Base-by-base conservation (phyloP, 2,888 invertebrate species). In the Aromia moschata region DNA sequence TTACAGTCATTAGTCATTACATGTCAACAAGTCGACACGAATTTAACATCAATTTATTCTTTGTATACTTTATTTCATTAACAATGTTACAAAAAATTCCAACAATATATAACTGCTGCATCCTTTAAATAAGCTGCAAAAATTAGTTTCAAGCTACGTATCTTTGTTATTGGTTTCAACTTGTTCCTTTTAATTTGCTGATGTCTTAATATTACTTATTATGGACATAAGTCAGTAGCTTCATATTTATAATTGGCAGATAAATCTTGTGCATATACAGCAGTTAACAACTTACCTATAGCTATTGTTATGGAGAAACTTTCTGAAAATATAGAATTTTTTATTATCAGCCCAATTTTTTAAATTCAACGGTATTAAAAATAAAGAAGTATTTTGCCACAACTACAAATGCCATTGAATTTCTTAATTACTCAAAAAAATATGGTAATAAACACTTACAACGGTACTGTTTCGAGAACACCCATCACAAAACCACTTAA, bases 401-500 rank as follows among this genome's bases (percentile, higher is more conserved):
- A 25, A 25, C 25, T 3, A 5, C 25, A 7, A 7, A 5, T 25
- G 3, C 25, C 7, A 25, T 25, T 5, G 7, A 7, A 25, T 25
- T 25, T 5, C 3, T 25, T 25, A 25, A 25, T 25, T 25, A 25
- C 25, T n/a, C n/a, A n/a, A n/a, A n/a, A n/a, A n/a, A n/a, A n/a
- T n/a, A n/a, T n/a, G 25, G 3, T 25, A 25, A 25, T 25, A 25
- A 25, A 25, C 7, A 40, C 40, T 40, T 18, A 40, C 40, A 18
- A 52, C 31, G 20, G 40, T 40, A 12, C 33, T 53, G 36, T 16
- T 47, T 52, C 40, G 56, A 11, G 65, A 65, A 51, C 72, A 72
- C 2, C 67, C 68, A 56, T 70, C 71, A 51, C 72, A 72, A 47
- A 69, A 72, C 72, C 72, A 72, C 60, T 72, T 72, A 11, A 72